Percentiles rank a stretch among this genome's conserved stretches.
phyloP scores from a whole-genome alignment of 2,113 vertebrate genomes.

The Hydropotes inermis region DNA sequence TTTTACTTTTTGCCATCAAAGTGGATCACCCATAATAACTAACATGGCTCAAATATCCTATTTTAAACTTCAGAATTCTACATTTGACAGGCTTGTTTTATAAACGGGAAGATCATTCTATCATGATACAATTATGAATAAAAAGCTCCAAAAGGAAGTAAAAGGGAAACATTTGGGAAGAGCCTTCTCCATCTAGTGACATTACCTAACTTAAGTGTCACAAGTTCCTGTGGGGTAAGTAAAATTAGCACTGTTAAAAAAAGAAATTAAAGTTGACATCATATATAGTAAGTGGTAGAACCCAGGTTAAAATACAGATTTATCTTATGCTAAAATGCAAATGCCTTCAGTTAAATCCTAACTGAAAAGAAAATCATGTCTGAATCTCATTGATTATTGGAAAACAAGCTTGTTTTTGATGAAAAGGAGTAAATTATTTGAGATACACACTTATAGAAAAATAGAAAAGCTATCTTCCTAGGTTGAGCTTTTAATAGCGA shows the following conservation, averaged over 20 bases:
- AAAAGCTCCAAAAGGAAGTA: not conserved
- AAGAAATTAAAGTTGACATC: not conserved
- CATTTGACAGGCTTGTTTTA: not conserved
- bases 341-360: not conserved
- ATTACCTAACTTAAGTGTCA: not conserved
- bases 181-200: not conserved
- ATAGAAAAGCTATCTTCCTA: not conserved
- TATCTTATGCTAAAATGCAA: not conserved
- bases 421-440: not conserved
- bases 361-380: not conserved
- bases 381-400: not conserved
- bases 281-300: not conserved
- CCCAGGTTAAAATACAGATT: not conserved
- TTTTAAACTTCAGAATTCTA: not conserved
- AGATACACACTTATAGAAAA: not conserved
- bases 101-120: not conserved
- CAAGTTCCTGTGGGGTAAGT: not conserved
- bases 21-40: not conserved
- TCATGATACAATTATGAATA: not conserved
- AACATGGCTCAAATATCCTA: not conserved
- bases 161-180: not conserved
- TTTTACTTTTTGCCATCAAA: not conserved
- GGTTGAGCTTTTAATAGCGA: not conserved
- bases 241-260: not conserved
- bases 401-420: not conserved